Conservation (phyloP, 1,140 invertebrate species). For the Cheumatopsyche charites region DNA sequence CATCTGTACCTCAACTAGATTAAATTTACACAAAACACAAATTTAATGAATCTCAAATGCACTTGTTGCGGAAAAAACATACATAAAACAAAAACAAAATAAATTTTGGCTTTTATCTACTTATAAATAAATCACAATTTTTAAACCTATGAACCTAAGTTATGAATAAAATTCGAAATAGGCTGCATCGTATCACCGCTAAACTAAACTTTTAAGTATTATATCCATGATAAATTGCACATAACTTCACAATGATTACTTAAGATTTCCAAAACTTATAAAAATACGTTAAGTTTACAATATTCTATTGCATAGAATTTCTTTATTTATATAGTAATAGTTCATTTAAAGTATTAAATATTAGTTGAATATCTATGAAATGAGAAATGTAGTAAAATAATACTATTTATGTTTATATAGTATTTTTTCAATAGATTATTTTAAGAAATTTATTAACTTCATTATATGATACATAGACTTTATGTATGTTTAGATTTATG, state of each 20-base stretch:
- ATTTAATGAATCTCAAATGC: too few species aligned
- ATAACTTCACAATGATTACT: too few species aligned
- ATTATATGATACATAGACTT: too few species aligned
- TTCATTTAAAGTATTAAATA: not conserved
- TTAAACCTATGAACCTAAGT: conserved; percentile 7
- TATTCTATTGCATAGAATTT: not conserved
- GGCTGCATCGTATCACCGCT: conserved; percentile 5
- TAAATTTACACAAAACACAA: too few species aligned
- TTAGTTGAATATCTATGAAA: not conserved
- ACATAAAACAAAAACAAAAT: not conserved
- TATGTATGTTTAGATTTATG: too few species aligned
- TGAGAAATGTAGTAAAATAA: not conserved
- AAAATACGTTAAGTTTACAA: not conserved
- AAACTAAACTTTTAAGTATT: too few species aligned
- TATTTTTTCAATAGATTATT: too few species aligned
- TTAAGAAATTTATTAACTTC: too few species aligned
- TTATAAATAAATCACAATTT: conserved; percentile 26
- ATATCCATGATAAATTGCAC: too few species aligned
- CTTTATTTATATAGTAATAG: not conserved
- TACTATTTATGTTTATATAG: not conserved
- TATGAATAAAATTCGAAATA: conserved; percentile 15
- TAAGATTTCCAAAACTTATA: not conserved
- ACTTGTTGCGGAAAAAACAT: too few species aligned
- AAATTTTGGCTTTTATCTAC: not conserved
- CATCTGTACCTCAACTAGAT: too few species aligned